Evolutionary conservation across 2,113 vertebrate species (phyloP), one percentile per base, ranked within the genome.

Genomic region (Cochlearius cochlearius): DNA sequence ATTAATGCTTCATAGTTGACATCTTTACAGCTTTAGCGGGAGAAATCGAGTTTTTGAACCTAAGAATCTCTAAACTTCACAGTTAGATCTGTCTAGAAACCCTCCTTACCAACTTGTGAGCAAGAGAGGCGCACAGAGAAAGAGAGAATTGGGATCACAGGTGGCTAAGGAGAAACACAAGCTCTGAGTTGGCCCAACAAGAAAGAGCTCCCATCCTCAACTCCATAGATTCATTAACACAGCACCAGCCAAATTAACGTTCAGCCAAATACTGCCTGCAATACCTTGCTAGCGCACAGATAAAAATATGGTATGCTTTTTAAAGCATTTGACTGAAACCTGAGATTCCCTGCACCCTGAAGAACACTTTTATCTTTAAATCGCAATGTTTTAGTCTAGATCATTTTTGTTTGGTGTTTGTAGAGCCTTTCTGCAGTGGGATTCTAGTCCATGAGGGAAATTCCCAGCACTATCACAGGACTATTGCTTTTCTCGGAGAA

Each of bases 121-220:
- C 30, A 8, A 34, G 3, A 34, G 30, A 45, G 16, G 16, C 3
- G 1, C 26, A 11, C 19, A 62, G 22, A 39, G 29, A 30, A 12
- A 12, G 50, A 45, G 8, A 11, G 29, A 29, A 32, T 39, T 66
- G 36, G 38, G 36, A 18, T 64, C 55, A 36, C 0, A 0, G 3
- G 1, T 17, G 19, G 23, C n/a, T 74, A 15, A 88, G 63, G 52
- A 76, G 83, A n/a, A 88, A 43, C 29, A 15, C 52, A 39, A 21
- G 17, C n/a, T 43, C 45, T 17, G 56, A 75, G 17, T 49, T 43
- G 25, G 64, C 47, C 71, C 63, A 11, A 5, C 12, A n/a, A 10
- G 10, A 63, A 58, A 63, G 21, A 10, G 23, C 67, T 71, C 56
- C 45, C 50, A 22, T 15, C 60, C 68, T 66, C 67, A 49, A 0